Conservation (phyloP, 2,888 invertebrate genomes). For the Ametastegia equiseti region DNA sequence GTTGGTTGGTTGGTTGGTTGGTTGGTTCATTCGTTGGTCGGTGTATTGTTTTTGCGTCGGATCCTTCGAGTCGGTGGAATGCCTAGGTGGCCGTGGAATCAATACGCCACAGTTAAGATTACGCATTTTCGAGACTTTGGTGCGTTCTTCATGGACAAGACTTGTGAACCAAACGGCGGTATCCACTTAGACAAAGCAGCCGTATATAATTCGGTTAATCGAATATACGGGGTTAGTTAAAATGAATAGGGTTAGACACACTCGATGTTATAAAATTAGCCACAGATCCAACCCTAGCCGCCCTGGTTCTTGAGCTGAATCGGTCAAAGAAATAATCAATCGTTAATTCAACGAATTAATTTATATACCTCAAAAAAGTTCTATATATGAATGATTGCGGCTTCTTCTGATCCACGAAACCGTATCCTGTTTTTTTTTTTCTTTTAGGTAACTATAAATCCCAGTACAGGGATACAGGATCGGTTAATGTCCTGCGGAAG, state of each 20-base stretch:
- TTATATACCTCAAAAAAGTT: not conserved
- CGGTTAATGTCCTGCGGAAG: constrained; percentile 35
- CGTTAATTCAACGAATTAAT: not conserved
- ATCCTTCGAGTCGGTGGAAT: constrained; percentile 45
- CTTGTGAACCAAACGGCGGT: constrained; percentile 48
- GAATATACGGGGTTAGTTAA: constrained; percentile 55
- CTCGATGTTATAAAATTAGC: constrained; percentile 41
- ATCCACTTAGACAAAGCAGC: constrained; percentile 56
- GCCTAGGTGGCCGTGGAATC: constrained; percentile 56
- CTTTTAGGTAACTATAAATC: no score
- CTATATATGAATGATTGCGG: not conserved
- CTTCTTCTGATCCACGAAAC: not conserved
- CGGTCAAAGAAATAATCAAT: not conserved
- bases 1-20: constrained; percentile 48
- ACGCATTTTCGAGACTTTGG: constrained; percentile 52
- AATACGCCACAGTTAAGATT: constrained; percentile 55
- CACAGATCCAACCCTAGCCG: not conserved
- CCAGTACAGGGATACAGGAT: no score
- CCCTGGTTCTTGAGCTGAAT: not conserved
- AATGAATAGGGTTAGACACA: constrained; percentile 46
- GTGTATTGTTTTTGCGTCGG: constrained; percentile 10
- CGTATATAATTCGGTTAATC: constrained; percentile 64
- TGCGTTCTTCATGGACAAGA: not conserved
- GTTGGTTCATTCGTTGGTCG: constrained; percentile 47
- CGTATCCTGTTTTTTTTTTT: no score